A percentile compares a stretch with the other conserved stretches of the same genome.
Conservation (phyloP, 2,797 vertebrate genomes). For the Coracias cyanogaster region DNA sequence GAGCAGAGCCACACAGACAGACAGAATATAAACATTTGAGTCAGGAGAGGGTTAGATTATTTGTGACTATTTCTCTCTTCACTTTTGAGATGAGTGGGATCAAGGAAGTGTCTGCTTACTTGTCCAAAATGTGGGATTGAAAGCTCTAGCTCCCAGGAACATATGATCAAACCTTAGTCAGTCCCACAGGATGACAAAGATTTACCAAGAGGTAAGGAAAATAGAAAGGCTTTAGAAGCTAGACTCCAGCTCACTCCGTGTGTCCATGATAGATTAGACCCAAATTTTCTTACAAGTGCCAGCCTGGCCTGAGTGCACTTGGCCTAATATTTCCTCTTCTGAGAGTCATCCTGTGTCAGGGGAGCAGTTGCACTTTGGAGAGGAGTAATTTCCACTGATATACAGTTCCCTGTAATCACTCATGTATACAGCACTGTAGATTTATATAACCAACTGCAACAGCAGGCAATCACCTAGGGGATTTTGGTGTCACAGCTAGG, state of each 20-base stretch:
- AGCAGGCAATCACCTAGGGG: not conserved
- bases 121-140: not conserved
- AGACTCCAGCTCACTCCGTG: not conserved
- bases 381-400: not conserved
- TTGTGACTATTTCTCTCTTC: not conserved
- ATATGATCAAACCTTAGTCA: not conserved
- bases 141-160: constrained; percentile 12
- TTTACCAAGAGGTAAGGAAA: constrained; percentile 10
- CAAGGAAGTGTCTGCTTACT: not conserved
- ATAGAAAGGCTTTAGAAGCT: constrained; percentile 34
- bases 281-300: not conserved
- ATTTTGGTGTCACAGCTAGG: not conserved
- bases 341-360: not conserved
- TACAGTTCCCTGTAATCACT: not conserved
- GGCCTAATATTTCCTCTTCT: not conserved
- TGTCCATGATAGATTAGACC: constrained; percentile 5
- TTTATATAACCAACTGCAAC: not conserved
- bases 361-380: not conserved
- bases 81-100: not conserved
- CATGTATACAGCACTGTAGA: not conserved
- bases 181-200: not conserved
- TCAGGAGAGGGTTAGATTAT: not conserved
- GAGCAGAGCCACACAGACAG: not conserved
- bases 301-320: not conserved
- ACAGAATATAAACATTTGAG: not conserved